Evolutionary conservation across 2,113 vertebrate species (phyloP).

Genomic region (Sebastes schlegelii): DNA sequence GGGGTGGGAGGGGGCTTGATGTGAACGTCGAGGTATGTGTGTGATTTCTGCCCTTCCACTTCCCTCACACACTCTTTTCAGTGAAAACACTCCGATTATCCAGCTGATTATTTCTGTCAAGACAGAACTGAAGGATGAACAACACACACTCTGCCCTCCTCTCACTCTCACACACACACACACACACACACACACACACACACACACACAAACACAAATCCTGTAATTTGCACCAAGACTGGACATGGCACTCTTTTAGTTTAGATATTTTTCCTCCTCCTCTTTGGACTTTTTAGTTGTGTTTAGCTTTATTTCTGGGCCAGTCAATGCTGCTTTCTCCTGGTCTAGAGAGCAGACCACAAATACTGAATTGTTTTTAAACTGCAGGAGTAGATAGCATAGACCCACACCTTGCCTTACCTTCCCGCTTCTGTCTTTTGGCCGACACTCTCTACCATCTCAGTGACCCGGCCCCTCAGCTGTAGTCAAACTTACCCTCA

Average conservation of each 20-base stretch:
- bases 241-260: slow-evolving; percentile 57
- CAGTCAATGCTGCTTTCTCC: slow-evolving; percentile 63
- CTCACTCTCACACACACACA: too few species aligned
- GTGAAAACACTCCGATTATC: slow-evolving; percentile 64
- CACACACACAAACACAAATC: slow-evolving; percentile 51
- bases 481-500: slow-evolving; percentile 51
- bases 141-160: slow-evolving; percentile 37
- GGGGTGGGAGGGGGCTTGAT: neutral
- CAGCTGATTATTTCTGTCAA: slow-evolving; percentile 26
- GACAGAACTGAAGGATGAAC: slow-evolving; percentile 45
- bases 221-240: slow-evolving; percentile 70
- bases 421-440: slow-evolving; percentile 53
- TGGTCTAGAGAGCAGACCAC: slow-evolving; percentile 61
- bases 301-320: slow-evolving; percentile 60
- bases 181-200: slow-evolving; percentile 53
- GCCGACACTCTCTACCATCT: slow-evolving; percentile 34
- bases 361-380: slow-evolving; percentile 72
- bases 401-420: slow-evolving; percentile 80
- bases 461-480: slow-evolving; percentile 34
- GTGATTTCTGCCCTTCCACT: slow-evolving; percentile 54
- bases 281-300: slow-evolving; percentile 44
- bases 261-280: neutral
- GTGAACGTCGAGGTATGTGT: slow-evolving; percentile 32
- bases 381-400: slow-evolving; percentile 61
- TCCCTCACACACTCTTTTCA: slow-evolving; percentile 37